Base-by-base conservation (phyloP, 2,888 invertebrate species). In the Heterodera filipjevi region DNA sequence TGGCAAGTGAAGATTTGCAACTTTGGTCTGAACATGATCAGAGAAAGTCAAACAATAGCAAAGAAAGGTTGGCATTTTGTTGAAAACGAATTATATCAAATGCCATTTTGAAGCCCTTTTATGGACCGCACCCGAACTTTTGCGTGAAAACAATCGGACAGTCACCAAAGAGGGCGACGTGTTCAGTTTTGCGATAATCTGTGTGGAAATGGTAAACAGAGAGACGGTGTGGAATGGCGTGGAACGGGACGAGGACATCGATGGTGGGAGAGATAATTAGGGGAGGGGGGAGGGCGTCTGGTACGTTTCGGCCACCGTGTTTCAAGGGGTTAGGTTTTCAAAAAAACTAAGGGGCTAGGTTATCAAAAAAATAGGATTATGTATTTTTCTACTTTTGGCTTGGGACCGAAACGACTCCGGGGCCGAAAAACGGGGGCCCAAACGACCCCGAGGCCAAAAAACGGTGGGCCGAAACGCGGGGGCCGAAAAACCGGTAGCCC, bases 121-220 rank as follows among this genome's bases (percentile, higher is more conserved):
- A n/a, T 87, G 87, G 87, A 81, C 79, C 59, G 86, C 87, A 2
- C 87, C 87, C 2, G 87, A 87, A 79, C 81, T 85, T 30, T 81
- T 86, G 30, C 80, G 86, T 1, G 79, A 79, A 10, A 80, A 81
- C 44, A 81, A 81, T 6, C 73, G 79, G 49, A 79, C 80, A n/a
- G 82, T 82, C 16, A 84, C 84, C 2, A 80, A 81, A 79, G 77
- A 85, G 27, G 87, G 85, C 12, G 87, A 87, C 77, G 81, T 87
- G 30, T 87, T 85, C 79, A 84, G 85, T 19, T 85, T 87, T 77
- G 85, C 86, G n/a, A 86, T 87, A 27, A 84, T 88, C 44, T 86
- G 86, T 53, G 84, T 85, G 0, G 87, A 87, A 77, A 79, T 87
- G 14, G 77, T 89, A n/a, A 89, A 86, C 33, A 83, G 84, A 66